phyloP scores from a whole-genome alignment of 2,888 invertebrate species.

The Theretra japonica region DNA sequence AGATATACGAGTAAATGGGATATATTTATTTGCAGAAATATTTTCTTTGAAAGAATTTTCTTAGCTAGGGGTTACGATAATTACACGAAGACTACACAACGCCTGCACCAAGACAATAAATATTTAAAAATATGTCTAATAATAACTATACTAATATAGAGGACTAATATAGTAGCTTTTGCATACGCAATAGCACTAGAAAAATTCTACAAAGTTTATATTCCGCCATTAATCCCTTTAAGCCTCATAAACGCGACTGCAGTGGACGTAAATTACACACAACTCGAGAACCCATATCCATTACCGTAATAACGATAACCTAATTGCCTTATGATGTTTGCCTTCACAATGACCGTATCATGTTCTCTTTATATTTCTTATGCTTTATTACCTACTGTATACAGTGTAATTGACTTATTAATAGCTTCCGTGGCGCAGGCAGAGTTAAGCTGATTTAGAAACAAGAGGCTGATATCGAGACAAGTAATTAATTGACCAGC shows the following conservation, averaged over 20 bases:
- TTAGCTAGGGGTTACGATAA: too few species aligned
- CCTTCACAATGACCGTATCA: slow-evolving; percentile 6
- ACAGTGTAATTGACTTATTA: background rate
- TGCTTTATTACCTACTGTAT: background rate
- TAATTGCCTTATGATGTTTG: slow-evolving; percentile 14
- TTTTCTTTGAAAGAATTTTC: too few species aligned
- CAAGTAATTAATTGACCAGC: too few species aligned
- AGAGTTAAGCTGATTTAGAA: too few species aligned
- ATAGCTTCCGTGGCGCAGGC: background rate
- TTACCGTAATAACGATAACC: slow-evolving; percentile 10
- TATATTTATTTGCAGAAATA: too few species aligned
- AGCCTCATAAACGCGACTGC: background rate
- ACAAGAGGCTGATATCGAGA: background rate
- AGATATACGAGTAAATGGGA: too few species aligned
- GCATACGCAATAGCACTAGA: background rate
- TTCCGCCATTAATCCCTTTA: background rate
- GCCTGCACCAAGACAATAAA: too few species aligned
- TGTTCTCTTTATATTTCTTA: background rate
- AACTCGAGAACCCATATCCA: slow-evolving; percentile 12
- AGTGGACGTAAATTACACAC: background rate
- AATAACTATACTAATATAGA: too few species aligned
- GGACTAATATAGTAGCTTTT: background rate
- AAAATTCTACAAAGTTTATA: background rate
- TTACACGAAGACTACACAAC: too few species aligned
- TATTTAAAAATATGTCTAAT: too few species aligned